Evolutionary conservation across 2,888 invertebrate species (phyloP), one percentile per base, ranked within the genome.

Genomic region (Melanchra persicariae): DNA sequence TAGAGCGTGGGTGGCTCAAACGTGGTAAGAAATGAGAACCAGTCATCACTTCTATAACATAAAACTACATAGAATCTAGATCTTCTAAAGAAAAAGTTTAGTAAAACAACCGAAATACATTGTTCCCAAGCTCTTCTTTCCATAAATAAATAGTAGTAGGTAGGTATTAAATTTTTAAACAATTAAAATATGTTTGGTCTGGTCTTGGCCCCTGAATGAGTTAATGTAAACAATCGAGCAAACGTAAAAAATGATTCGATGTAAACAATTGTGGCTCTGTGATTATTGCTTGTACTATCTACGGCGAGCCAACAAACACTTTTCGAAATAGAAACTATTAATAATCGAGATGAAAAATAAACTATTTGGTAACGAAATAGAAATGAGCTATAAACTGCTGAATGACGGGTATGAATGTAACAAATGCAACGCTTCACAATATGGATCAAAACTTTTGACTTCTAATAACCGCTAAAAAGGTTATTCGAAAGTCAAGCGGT

Each of bases 261-360:
- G 55, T 74, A 79, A 82, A 82, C 77, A 79, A 54, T 57, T 57
- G 55, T 37, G 64, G 63, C 24, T 75, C 63, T 51, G 58, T 60
- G 70, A 68, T 82, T 57, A 64, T 66, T 67, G 51, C 40, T 60
- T 59, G 69, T 67, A 66, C 40, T 55, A 66, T 70, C 52, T 67
- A 54, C 37, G 57, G 55, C 19, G 54, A 54, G 59, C 43, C 63
- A 69, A 74, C 55, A 78, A 70, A 74, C 70, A 68, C 7, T 26
- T 52, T 49, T 54, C 10, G 34, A 81, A 81, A 79, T 79, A 79
- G 60, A 71, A 72, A 72, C 72, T 70, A 78, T 78, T 78, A 74
- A 55, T 70, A 70, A 45, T 55, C 24, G n/a, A 43, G 30, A 70
- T 79, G 45, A 54, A 61, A 78, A 72, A 78, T 72, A 78, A 75